Evolutionary conservation across 1,140 invertebrate species (phyloP).

Genomic region (Dolichoris vasculosae): DNA sequence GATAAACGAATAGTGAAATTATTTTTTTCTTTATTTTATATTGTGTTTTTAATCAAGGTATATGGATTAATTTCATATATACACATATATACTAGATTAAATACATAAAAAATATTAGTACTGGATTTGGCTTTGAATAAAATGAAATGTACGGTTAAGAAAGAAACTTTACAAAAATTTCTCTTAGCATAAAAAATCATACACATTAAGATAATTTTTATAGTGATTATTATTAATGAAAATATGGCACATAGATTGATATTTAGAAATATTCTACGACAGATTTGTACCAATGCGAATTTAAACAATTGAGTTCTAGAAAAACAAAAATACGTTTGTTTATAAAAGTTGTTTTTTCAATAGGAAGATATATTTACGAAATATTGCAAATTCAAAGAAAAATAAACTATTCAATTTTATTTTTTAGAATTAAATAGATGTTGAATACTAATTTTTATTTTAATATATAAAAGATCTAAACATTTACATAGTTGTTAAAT

Average conservation of each 20-base stretch:
- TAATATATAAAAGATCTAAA: neutral
- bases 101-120: neutral
- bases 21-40: constrained; percentile 5
- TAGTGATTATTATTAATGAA: constrained; percentile 11
- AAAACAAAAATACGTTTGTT: neutral
- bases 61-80: neutral
- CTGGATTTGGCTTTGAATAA: neutral
- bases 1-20: neutral
- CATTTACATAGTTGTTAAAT: constrained; percentile 9
- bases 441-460: neutral
- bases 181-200: neutral
- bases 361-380: neutral
- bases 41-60: neutral
- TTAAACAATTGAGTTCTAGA: neutral
- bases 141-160: neutral
- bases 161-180: neutral
- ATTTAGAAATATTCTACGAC: neutral
- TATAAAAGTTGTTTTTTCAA: neutral
- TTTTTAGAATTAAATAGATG: constrained; percentile 13
- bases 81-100: neutral
- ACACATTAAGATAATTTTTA: constrained; percentile 1
- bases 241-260: constrained; percentile 14
- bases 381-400: constrained; percentile 7
- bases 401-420: constrained; percentile 11
- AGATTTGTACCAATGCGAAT: neutral